Percentiles rank a stretch among this genome's conserved stretches.
Evolutionary conservation across 2,888 invertebrate species (phyloP).

Genomic region (Hipparchia sbordonii): DNA sequence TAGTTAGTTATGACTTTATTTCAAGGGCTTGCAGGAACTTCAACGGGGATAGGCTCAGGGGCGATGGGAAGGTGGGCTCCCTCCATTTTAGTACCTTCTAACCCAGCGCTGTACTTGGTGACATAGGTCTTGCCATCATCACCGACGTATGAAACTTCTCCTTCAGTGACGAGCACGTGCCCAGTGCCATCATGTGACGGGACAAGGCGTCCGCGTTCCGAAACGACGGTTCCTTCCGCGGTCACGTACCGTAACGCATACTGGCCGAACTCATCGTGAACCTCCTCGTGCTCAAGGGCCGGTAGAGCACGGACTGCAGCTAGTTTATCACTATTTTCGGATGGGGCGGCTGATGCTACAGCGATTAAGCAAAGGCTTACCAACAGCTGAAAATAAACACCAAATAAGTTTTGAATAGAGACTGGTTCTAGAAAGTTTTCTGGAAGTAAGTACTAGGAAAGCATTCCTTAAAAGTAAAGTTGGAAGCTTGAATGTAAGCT

Average conservation of each 20-base stretch:
- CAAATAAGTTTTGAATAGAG: not conserved
- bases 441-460: too few relatives aligned
- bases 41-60: conserved; percentile 52
- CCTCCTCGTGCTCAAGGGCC: conserved; percentile 56
- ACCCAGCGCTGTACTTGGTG: conserved; percentile 58
- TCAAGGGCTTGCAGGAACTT: conserved; percentile 3
- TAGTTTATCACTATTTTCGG: conserved; percentile 34
- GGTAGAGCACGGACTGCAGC: conserved; percentile 31
- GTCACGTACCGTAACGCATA: conserved; percentile 58
- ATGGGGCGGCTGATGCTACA: conserved; percentile 47
- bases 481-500: too few relatives aligned
- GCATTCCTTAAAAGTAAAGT: too few relatives aligned
- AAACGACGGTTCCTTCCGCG: conserved; percentile 57
- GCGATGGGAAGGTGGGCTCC: conserved; percentile 53
- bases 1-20: conserved; percentile 11
- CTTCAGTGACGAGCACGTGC: conserved; percentile 57
- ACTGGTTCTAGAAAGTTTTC: too few relatives aligned
- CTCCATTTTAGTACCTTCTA: conserved; percentile 55
- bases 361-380: conserved; percentile 47
- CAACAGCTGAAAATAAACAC: conserved; percentile 47
- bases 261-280: conserved; percentile 57
- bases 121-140: conserved; percentile 60
- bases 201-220: conserved; percentile 53
- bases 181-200: conserved; percentile 49
- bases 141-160: conserved; percentile 58